phyloP scores from a whole-genome alignment of 53 echinoderm and acorn worm genomes.

The Paracentrotus lividus region DNA sequence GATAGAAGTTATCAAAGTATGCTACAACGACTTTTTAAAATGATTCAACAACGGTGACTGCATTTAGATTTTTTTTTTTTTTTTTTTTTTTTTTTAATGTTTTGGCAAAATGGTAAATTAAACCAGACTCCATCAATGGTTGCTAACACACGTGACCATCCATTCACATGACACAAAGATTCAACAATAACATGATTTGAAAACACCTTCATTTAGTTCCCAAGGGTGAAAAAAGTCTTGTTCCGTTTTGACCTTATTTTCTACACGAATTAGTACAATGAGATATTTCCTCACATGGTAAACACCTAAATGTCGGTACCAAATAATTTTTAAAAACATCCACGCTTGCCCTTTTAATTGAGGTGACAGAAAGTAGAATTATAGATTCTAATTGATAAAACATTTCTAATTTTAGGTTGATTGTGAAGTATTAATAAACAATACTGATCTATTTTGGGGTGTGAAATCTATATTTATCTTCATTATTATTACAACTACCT shows the following conservation, averaged over 20 bases:
- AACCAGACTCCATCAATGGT: too few species aligned
- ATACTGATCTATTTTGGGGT: neutral
- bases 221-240: neutral
- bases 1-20: too few species aligned
- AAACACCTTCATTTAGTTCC: neutral
- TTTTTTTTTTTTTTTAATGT: too few species aligned
- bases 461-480: neutral
- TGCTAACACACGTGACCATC: neutral
- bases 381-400: neutral
- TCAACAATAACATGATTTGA: neutral
- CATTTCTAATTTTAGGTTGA: neutral
- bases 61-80: too few species aligned
- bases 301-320: neutral
- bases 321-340: neutral
- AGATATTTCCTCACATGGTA: neutral
- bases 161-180: conserved; percentile 7
- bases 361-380: neutral
- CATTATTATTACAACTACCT: neutral
- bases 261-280: too few species aligned
- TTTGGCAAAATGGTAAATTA: too few species aligned
- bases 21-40: too few species aligned
- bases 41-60: too few species aligned
- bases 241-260: neutral
- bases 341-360: neutral
- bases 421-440: neutral